Evolutionary conservation across 2,797 vertebrate genomes (phyloP).

Genomic region (Dipus sagitta): DNA sequence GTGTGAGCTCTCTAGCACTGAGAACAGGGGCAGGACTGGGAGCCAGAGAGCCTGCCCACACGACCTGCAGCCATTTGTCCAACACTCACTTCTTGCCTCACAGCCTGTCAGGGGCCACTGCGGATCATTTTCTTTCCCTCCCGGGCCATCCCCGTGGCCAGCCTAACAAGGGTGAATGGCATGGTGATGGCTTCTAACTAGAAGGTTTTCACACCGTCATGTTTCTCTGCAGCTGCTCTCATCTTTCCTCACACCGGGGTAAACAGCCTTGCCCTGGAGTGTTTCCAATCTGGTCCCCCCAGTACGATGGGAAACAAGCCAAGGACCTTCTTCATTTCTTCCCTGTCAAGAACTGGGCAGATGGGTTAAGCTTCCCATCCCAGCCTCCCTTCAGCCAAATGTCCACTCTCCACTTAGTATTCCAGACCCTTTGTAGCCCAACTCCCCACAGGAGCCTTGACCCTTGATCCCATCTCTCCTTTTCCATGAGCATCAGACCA

Average conservation of each 20-base stretch:
- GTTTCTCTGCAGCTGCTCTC: not conserved
- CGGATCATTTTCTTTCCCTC: slow-evolving; percentile 10
- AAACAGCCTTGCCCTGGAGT: not conserved
- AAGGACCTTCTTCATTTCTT: not conserved
- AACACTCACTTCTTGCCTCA: slow-evolving; percentile 25
- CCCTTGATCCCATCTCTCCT: slow-evolving; percentile 29
- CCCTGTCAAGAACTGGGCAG: slow-evolving; percentile 38
- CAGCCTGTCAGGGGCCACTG: not conserved
- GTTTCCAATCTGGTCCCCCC: not conserved
- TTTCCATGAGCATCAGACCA: slow-evolving; percentile 3
- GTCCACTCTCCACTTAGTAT: slow-evolving; percentile 20
- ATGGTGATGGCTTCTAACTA: slow-evolving; percentile 31
- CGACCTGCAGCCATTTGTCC: not conserved
- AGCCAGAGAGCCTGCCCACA: not conserved
- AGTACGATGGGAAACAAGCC: not conserved
- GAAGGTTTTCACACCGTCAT: not conserved
- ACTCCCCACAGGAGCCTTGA: not conserved
- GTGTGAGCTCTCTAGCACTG: not conserved
- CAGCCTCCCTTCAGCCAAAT: slow-evolving; percentile 23
- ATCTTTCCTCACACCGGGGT: slow-evolving; percentile 26
- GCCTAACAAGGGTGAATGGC: slow-evolving; percentile 48
- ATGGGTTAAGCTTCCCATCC: slow-evolving; percentile 11
- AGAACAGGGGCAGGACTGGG: not conserved
- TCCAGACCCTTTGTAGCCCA: not conserved
- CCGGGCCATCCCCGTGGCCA: not conserved